Evolutionary conservation across 2,113 vertebrate species (phyloP).

Genomic region (Nanorana parkeri): DNA sequence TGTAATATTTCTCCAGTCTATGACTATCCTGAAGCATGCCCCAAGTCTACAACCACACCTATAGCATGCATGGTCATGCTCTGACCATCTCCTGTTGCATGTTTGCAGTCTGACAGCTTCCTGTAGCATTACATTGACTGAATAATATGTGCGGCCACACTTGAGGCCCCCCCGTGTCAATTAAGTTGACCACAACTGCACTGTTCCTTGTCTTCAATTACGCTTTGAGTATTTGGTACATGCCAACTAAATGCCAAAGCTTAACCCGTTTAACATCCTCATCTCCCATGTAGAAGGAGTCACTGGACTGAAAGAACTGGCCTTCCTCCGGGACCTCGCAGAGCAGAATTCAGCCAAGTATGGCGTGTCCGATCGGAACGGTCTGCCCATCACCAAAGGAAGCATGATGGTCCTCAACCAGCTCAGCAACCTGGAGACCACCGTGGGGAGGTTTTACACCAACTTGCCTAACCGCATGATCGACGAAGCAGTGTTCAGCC

Average conservation of each 20-base stretch:
- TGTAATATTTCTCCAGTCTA: too few relatives aligned
- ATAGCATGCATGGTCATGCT: too few relatives aligned
- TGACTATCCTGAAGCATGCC: too few relatives aligned
- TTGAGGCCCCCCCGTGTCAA: too few relatives aligned
- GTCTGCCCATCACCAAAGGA: constrained; percentile 88
- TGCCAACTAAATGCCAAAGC: neutral
- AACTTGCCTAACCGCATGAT: constrained; percentile 98
- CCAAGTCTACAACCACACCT: too few relatives aligned
- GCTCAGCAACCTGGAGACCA: constrained; percentile 96
- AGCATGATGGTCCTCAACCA: constrained; percentile 99
- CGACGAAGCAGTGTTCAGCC: constrained; percentile 91
- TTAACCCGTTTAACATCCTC: neutral
- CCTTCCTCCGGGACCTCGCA: constrained; percentile 92
- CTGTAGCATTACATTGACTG: too few relatives aligned
- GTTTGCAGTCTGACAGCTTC: too few relatives aligned
- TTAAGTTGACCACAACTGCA: too few relatives aligned
- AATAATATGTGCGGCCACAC: too few relatives aligned
- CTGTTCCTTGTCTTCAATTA: too few relatives aligned
- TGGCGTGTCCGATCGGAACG: constrained; percentile 77
- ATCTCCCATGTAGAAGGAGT: constrained; percentile 81
- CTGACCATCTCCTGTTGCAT: too few relatives aligned
- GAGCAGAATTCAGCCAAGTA: constrained; percentile 96
- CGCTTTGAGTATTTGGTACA: too few relatives aligned
- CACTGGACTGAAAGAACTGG: constrained; percentile 93
- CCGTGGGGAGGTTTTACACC: constrained; percentile 95